Evolutionary conservation across 1,140 invertebrate genomes (phyloP), one percentile per base, ranked within the genome.

Genomic region (Drosophila suzukii): DNA sequence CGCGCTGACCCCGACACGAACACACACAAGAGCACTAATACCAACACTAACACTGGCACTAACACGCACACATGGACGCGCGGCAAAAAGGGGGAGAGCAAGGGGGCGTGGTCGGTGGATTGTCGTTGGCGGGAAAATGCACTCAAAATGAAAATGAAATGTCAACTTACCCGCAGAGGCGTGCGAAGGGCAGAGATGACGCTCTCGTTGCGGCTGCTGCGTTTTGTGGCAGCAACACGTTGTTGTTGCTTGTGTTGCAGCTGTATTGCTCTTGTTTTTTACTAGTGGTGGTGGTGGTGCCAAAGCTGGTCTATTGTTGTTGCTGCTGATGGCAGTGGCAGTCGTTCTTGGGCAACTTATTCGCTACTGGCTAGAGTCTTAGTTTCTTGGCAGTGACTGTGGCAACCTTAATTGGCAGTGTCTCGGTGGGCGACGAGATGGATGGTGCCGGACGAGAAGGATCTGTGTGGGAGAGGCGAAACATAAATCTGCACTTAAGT

Each of bases 131-230:
- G 73, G 70, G 44, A 59, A 50, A 67, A 55, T 86, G 75, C 83
- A 88, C 75, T 79, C 66, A 61, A 78, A 88, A 75, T 81, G 59
- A 58, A 80, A 81, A 81, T 76, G 79, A 77, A 84, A 81, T 84
- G 77, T 88, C 83, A 88, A 88, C 83, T 86, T 83, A 86, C 83
- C 83, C 77, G 50, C 73, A 76, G 61, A 76, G 72, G 61, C 73
- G 73, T 76, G 73, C 61, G 73, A 76, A 76, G 73, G 73, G 73
- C 73, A 75, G 41, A 74, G 59, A 62, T 81, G 63, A 75, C 70
- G 57, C 57, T 55, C 49, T 75, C 68, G 66, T 60, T 67, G 65
- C 27, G 51, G 46, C 51, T 47, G 55, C 30, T 55, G 24, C 44
- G 49, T 41, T 70, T 39, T 58, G 46, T 24, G 65, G 55, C 59